Evolutionary conservation across 2,113 vertebrate genomes (phyloP), one percentile per base, ranked within the genome.

Genomic region (Pheucticus melanocephalus): DNA sequence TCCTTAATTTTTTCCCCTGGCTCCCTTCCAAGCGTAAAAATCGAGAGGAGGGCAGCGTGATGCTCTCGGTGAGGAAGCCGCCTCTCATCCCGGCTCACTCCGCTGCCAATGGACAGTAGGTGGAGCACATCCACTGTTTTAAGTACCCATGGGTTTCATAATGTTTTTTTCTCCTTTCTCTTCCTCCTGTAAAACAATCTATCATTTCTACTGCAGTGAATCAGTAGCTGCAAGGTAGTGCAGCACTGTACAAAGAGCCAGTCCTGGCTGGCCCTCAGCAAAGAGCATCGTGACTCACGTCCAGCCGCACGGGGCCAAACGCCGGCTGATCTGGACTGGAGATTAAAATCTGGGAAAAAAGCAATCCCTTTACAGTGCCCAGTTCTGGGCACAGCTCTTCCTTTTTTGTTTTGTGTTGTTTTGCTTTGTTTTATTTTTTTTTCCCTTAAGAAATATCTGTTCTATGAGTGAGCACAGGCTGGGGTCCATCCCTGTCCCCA

Each of bases 141-240:
- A 94, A 94, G 81, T 61, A 44, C 44, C 9, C 3, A 24, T 15
- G 47, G 42, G 22, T 65, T 27, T 9, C n/a, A 5, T 15, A 8
- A 12, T 44, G 31, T 37, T 42, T 82, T 39, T 82, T 65, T 24
- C 5, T 31, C 16, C 37, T 21, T 59, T 71, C 77, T 54, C 45
- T 83, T 70, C 45, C 66, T 71, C 31, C 72, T 31, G 64, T 82
- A 64, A 63, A 85, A 61, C 85, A 44, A 81, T 96, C 91, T 87
- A 72, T 95, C 95, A 95, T 96, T 94, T 77, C 86, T 92, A 86
- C 94, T 95, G 94, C 93, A 97, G 95, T 92, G 96, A 95, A 97
- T 93, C 91, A 64, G 86, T 95, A 87, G 75, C 64, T 95, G 85
- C 77, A 94, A 97, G 83, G 79, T 53, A 90, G 57, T 19, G 2